Conservation (phyloP, 1,140 invertebrate genomes). For the Zophobas atratus region DNA sequence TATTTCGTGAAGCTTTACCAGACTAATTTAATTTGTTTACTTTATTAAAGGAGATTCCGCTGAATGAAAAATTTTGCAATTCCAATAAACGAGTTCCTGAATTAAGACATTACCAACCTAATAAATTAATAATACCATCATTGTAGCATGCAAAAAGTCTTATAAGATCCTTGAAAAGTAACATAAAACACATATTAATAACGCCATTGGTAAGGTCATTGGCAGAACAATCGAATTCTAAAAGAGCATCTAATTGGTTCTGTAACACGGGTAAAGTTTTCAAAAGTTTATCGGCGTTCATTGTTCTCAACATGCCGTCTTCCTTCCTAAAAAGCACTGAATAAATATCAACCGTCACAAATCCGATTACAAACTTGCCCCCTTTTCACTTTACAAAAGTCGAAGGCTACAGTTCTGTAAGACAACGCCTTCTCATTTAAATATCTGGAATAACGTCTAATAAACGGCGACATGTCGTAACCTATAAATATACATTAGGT, state of each 20-base stretch:
- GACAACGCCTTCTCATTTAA: conserved; percentile 99
- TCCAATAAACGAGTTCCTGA: not conserved
- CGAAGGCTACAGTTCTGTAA: conserved; percentile 98
- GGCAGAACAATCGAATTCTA: conserved; percentile 98
- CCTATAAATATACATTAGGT: conserved; percentile 73
- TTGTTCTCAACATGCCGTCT: conserved; percentile 95
- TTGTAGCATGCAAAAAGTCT: conserved; percentile 99
- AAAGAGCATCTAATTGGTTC: conserved; percentile 92
- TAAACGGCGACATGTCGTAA: conserved; percentile 99
- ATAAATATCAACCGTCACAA: conserved; percentile 23
- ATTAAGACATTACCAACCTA: conserved; percentile 74
- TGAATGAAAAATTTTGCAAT: not conserved
- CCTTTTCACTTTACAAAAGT: conserved; percentile 99
- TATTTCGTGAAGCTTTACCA: too few relatives aligned
- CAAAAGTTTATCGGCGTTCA: conserved; percentile 97
- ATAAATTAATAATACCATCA: conserved; percentile 98
- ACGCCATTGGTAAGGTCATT: conserved; percentile 98
- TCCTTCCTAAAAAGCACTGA: conserved; percentile 83
- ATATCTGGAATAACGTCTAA: conserved; percentile 98
- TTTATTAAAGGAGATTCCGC: too few relatives aligned
- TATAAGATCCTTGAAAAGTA: conserved; percentile 98
- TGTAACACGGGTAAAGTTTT: conserved; percentile 98
- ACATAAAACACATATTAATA: conserved; percentile 98
- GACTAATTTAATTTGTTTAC: too few relatives aligned
- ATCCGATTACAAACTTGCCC: conserved; percentile 78